These are phyloP conservation scores for Scopus umbretta DNA, from an alignment of 2,113 vertebrate genomes.

Conservation along the genomic window DNA sequence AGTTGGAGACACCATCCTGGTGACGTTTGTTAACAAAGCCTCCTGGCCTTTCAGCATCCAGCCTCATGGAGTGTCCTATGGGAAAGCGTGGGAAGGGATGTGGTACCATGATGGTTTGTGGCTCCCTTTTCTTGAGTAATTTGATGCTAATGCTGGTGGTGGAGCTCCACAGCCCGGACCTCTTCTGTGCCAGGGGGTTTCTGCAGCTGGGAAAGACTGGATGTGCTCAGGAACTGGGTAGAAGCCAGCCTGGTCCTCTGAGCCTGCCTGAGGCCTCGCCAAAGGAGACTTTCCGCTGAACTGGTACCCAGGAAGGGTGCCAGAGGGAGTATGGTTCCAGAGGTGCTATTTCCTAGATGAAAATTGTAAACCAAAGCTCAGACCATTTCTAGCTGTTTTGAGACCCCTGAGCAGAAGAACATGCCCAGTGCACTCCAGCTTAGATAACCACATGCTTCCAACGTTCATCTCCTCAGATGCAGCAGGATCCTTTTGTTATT, in stretches of 20 bases:
- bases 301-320: not conserved
- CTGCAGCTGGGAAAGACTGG: not conserved
- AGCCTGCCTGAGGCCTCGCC: not conserved
- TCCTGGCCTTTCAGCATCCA: slow-evolving; percentile 78
- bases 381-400: not conserved
- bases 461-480: not conserved
- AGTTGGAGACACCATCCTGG: slow-evolving; percentile 74
- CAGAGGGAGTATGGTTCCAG: not conserved
- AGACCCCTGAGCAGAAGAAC: not conserved
- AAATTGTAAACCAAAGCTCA: not conserved
- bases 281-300: not conserved
- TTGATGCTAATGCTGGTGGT: not conserved
- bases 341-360: not conserved
- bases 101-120: slow-evolving; percentile 70
- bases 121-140: not conserved
- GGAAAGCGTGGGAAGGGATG: slow-evolving; percentile 66
- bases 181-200: not conserved
- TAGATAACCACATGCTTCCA: not conserved
- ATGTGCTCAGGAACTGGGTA: not conserved
- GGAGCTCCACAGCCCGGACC: not conserved
- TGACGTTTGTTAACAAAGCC: slow-evolving; percentile 75
- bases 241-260: not conserved
- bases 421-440: not conserved
- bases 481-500: accelerated
- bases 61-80: slow-evolving; percentile 74